Base-by-base conservation (phyloP, 2,888 invertebrate genomes). In the Orchesella flavescens region DNA sequence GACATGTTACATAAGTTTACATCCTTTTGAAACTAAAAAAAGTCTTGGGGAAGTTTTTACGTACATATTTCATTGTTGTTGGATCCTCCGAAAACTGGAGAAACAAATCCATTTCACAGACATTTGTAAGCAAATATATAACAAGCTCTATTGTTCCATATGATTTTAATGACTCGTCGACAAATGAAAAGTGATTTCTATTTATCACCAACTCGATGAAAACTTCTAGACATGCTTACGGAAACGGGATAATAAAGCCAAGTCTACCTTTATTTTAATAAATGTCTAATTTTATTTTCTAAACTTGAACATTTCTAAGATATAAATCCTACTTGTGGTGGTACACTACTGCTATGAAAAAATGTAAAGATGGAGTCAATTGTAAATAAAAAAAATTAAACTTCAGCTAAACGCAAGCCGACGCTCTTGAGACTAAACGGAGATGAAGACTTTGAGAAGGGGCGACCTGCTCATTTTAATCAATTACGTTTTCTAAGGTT, bases 101-200 rank as follows among this genome's bases (percentile, higher is more conserved):
- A 49, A 49, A 17, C 17, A 34, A 15, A 72, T n/a, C 13, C 19
- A 46, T 69, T 2, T 49, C 21, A 34, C 12, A 69, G 75, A 65
- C 65, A n/a, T 43, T 68, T 68, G 75, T 76, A 71, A 77, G 81
- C 74, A 71, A 73, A 74, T n/a, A n/a, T 78, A 34, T 72, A 83
- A 72, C 66, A 43, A 76, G 82, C 75, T 76, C 63, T 69, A 23
- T 66, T 21, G 46, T 61, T 53, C 44, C 49, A 75, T 34, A 65
- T 65, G 61, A 61, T 43, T 84, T 75, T 74, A 73, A 73, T 71
- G 73, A 84, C 82, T 84, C n/a, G n/a, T 63, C 55, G 84, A 85
- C 84, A 86, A 86, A 86, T 86, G 86, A 87, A 86, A 87, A 87
- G 87, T 87, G 86, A 87, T 84, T 71, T 78, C 74, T 73, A 86